Evolutionary conservation across 2,113 vertebrate species (phyloP), one percentile per base, ranked within the genome.

Genomic region (Lathamus discolor): DNA sequence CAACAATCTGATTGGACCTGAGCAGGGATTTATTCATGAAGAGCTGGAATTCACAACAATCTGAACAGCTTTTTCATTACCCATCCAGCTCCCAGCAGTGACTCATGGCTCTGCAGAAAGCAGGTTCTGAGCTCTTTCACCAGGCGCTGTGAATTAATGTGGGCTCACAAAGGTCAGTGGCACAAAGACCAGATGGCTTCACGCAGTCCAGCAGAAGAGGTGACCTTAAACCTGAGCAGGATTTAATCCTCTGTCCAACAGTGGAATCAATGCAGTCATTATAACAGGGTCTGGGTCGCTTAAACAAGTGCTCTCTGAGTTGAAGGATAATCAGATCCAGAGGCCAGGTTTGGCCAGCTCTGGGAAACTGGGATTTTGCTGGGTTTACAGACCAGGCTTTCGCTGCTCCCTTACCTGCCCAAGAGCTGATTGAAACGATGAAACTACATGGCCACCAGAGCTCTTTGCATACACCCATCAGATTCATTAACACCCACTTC

Each of bases 221-320:
- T 67, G 86, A 93, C 92, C 88, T 95, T 94, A 87, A 94, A 94
- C 75, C 93, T 89, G 69, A 87, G 39, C 70, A 85, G 62, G 74
- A 82, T 70, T 96, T 93, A 94, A 88, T 96, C 51, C 57, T 84
- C 70, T 77, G n/a, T 57, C 49, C 0, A 1, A 76, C 6, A 7
- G 68, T 66, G 25, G 62, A 91, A 86, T 29, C 17, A 57, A 35
- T 37, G 59, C n/a, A 70, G 57, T 93, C 57, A 52, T 82, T 70
- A 2, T 39, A 63, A 35, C 28, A 76, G 39, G 66, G 81, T 68
- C 61, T 63, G n/a, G 52, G 48, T 49, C 28, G 54, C 44, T 90
- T 83, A 74, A 85, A 62, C 22, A 79, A 73, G 49, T 29, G n/a
- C 43, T 82, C 17, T 75, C 62, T 46, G 54, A 49, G 62, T 49